These are phyloP conservation scores for Myotis pilosus DNA, from an alignment of 2,797 vertebrate genomes.

Conservation along the genomic window DNA sequence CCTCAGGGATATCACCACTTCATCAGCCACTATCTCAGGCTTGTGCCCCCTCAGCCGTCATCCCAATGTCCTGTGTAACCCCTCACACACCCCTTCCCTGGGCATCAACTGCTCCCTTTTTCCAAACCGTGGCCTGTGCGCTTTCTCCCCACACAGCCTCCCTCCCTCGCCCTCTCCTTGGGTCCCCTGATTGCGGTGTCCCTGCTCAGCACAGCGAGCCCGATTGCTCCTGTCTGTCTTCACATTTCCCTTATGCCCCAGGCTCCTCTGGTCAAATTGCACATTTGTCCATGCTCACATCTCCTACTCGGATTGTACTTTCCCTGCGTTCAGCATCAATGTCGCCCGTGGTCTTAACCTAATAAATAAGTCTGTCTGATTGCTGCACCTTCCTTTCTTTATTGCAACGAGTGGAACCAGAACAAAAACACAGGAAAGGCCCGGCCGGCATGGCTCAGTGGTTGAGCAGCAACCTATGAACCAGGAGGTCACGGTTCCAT, in stretches of 20 bases:
- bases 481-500: no score
- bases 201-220: neutral
- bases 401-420: neutral
- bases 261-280: neutral
- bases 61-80: neutral
- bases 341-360: neutral
- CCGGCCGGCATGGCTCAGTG: no score
- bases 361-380: slow-evolving; percentile 65
- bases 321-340: neutral
- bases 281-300: no score
- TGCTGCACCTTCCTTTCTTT: neutral
- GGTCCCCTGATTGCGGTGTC: neutral
- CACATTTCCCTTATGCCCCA: neutral
- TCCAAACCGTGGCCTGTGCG: accelerated
- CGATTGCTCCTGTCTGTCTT: neutral
- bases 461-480: no score
- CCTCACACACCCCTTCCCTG: neutral
- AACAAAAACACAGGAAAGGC: neutral
- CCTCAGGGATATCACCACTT: neutral
- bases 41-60: neutral
- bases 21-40: neutral
- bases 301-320: neutral
- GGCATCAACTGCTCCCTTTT: no score
- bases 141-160: neutral
- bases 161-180: neutral